Evolutionary conservation across 2,888 invertebrate genomes (phyloP).

Genomic region (Megaustenia siamemsis): DNA sequence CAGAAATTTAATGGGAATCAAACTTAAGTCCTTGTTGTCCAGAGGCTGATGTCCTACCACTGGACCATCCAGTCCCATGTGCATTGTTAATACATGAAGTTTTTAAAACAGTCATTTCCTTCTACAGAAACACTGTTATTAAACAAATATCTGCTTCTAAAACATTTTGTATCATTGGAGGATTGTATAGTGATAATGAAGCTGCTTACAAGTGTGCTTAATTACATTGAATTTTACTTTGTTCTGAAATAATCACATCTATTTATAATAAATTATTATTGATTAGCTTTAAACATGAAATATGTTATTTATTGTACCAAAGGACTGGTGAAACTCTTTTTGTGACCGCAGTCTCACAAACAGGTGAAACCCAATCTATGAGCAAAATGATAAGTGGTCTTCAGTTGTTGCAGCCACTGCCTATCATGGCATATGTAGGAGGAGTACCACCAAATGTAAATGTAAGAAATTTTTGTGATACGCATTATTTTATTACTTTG

Average conservation of each 20-base stretch:
- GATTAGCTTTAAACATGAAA: background rate
- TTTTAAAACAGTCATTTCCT: too few relatives aligned
- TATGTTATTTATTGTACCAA: background rate
- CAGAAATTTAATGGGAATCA: too few relatives aligned
- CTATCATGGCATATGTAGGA: conserved; percentile 52
- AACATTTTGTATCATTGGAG: background rate
- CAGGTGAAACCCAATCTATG: conserved; percentile 27
- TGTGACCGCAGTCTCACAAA: conserved; percentile 45
- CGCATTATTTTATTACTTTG: too few relatives aligned
- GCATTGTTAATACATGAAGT: too few relatives aligned
- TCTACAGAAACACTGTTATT: too few relatives aligned
- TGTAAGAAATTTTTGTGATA: conserved; percentile 45
- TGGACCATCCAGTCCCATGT: too few relatives aligned
- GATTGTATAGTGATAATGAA: background rate
- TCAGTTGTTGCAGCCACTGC: conserved; percentile 45
- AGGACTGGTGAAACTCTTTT: conserved; percentile 50
- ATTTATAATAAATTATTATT: background rate
- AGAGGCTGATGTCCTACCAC: too few relatives aligned
- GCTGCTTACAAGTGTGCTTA: too few relatives aligned
- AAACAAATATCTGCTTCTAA: too few relatives aligned
- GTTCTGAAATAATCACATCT: too few relatives aligned
- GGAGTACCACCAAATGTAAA: conserved; percentile 46
- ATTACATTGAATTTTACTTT: too few relatives aligned
- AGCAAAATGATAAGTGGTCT: conserved; percentile 26
- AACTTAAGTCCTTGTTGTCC: too few relatives aligned